Evolutionary conservation across 2,888 invertebrate genomes (phyloP).

Genomic region (Ypsolopha scabrella): DNA sequence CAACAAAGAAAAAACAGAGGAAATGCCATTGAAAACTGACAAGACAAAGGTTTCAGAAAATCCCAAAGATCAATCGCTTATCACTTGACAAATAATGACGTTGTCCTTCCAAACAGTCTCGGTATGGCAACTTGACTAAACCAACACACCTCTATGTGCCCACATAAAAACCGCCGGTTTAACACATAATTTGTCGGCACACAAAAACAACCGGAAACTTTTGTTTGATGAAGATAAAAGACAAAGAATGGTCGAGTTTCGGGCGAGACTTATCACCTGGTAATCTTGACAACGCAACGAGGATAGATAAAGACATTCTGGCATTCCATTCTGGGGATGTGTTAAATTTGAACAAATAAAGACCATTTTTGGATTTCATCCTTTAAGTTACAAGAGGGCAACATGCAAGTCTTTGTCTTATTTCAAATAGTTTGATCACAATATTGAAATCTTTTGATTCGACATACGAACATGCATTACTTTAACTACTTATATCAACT

Average conservation of each 20-base stretch:
- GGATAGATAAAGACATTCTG: slow-evolving; percentile 38
- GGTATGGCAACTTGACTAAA: neutral
- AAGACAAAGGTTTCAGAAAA: too few relatives aligned
- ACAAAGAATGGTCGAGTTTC: slow-evolving; percentile 54
- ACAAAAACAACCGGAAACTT: slow-evolving; percentile 48
- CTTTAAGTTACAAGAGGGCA: too few relatives aligned
- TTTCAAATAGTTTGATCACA: too few relatives aligned
- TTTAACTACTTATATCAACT: too few relatives aligned
- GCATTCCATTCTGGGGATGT: slow-evolving; percentile 52
- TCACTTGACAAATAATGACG: neutral
- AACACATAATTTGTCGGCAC: slow-evolving; percentile 32
- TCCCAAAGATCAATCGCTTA: neutral
- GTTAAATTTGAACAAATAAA: slow-evolving; percentile 55
- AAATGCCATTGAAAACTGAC: too few relatives aligned
- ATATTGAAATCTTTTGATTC: too few relatives aligned
- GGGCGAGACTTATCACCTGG: slow-evolving; percentile 45
- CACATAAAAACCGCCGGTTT: slow-evolving; percentile 15
- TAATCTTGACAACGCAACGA: slow-evolving; percentile 31
- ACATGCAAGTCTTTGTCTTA: too few relatives aligned
- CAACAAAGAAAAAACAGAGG: too few relatives aligned
- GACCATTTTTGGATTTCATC: neutral
- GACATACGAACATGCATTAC: too few relatives aligned
- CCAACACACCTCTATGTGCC: slow-evolving; percentile 1
- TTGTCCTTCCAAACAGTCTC: neutral
- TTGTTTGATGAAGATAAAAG: slow-evolving; percentile 62